Evolutionary conservation across 2,797 vertebrate genomes (phyloP).

Genomic region (Bucorvus abyssinicus): DNA sequence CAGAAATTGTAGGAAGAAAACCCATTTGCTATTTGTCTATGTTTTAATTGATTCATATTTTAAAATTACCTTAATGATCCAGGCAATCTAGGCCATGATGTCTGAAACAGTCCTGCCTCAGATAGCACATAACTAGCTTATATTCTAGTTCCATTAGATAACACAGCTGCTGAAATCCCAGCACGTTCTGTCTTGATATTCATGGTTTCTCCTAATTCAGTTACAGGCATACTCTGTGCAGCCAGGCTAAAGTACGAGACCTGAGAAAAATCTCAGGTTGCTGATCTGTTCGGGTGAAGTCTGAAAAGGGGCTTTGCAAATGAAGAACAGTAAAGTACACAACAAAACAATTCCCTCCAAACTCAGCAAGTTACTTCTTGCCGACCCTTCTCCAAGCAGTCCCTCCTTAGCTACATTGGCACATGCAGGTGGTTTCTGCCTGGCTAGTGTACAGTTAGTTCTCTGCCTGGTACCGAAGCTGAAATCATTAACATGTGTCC

Average conservation of each 20-base stretch:
- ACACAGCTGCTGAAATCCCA: background rate
- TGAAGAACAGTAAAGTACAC: background rate
- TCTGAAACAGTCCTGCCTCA: background rate
- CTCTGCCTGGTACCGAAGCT: slow-evolving; percentile 45
- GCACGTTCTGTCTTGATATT: fast-evolving
- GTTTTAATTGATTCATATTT: slow-evolving; percentile 5
- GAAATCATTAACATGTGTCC: slow-evolving; percentile 72
- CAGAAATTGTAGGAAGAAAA: background rate
- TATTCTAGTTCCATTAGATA: background rate
- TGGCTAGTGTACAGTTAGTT: slow-evolving; percentile 31
- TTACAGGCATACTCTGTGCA: background rate
- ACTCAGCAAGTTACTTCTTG: background rate
- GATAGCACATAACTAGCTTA: background rate
- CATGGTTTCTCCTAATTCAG: background rate
- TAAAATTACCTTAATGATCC: background rate
- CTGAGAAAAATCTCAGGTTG: background rate
- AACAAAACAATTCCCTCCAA: background rate
- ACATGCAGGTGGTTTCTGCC: slow-evolving; percentile 39
- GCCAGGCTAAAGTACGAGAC: background rate
- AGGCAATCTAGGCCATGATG: background rate
- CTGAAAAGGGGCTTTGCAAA: background rate
- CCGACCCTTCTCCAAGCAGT: background rate
- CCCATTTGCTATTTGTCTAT: background rate
- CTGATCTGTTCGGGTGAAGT: fast-evolving
- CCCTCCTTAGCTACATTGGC: background rate